Evolutionary conservation across 2,797 vertebrate genomes (phyloP).

Genomic region (Parambassis ranga): DNA sequence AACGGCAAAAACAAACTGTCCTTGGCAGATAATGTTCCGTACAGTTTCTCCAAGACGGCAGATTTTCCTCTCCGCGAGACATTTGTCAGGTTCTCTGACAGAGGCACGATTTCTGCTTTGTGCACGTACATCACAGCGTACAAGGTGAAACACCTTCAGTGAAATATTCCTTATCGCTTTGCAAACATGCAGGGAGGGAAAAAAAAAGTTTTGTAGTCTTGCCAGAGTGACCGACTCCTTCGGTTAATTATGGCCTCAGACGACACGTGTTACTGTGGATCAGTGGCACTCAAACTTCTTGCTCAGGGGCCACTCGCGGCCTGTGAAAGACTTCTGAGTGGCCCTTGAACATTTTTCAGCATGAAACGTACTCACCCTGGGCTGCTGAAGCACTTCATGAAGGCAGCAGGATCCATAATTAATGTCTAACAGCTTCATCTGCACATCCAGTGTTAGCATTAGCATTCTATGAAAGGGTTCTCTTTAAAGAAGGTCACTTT

Average conservation of each 20-base stretch:
- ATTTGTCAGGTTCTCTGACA: conserved; percentile 55
- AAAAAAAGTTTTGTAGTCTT: conserved; percentile 48
- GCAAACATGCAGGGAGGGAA: conserved; percentile 50
- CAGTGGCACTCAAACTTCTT: conserved; percentile 39
- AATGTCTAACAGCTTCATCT: conserved; percentile 24
- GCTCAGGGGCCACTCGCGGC: conserved; percentile 50
- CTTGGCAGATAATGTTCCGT: conserved; percentile 63
- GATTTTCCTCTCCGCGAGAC: conserved; percentile 34
- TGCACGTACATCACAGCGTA: conserved; percentile 35
- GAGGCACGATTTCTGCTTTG: conserved; percentile 44
- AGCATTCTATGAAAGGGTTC: neutral
- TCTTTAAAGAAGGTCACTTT: neutral
- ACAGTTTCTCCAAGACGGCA: conserved; percentile 40
- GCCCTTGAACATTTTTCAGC: conserved; percentile 60
- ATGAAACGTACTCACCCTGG: conserved; percentile 11
- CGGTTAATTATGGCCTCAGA: conserved; percentile 63
- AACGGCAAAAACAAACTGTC: conserved; percentile 57
- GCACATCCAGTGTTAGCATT: neutral
- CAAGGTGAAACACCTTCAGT: conserved; percentile 50
- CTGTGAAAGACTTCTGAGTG: conserved; percentile 49
- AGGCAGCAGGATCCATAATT: conserved; percentile 23
- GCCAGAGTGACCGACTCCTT: conserved; percentile 47
- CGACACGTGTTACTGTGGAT: conserved; percentile 48
- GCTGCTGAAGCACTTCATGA: conserved; percentile 7
- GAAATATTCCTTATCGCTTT: conserved; percentile 48